Evolutionary conservation across 2,113 vertebrate genomes (phyloP).

Genomic region (Brachirus orientalis): DNA sequence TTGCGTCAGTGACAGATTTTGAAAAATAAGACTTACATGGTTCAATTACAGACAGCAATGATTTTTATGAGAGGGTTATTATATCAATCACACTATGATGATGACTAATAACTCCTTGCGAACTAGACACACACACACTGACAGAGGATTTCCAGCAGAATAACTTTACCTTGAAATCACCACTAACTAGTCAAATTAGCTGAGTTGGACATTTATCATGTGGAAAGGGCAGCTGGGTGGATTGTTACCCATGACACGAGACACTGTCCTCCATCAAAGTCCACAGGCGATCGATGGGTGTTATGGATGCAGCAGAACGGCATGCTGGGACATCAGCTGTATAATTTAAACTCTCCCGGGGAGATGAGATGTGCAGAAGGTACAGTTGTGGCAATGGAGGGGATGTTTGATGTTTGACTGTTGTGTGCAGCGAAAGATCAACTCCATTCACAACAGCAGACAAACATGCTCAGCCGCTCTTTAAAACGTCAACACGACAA

Average conservation of each 20-base stretch:
- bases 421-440: not conserved
- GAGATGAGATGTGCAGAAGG: conserved; percentile 4
- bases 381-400: not conserved
- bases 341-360: conserved; percentile 45
- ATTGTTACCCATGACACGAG: conserved; percentile 28
- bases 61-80: too few relatives aligned
- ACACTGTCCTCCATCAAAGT: conserved; percentile 50
- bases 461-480: too few relatives aligned
- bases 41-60: too few relatives aligned
- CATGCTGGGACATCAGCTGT: conserved; percentile 19
- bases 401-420: conserved; percentile 20
- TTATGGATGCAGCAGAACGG: conserved; percentile 17
- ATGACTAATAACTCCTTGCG: too few relatives aligned
- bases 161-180: too few relatives aligned
- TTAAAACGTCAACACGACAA: too few relatives aligned
- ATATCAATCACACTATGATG: too few relatives aligned
- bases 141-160: conserved; percentile 2
- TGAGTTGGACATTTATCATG: conserved; percentile 34
- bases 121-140: conserved; percentile 7
- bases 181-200: not conserved
- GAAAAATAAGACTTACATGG: too few relatives aligned
- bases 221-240: conserved; percentile 55
- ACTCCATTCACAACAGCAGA: too few relatives aligned
- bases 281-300: conserved; percentile 16
- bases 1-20: too few relatives aligned